Evolutionary conservation across 2,888 invertebrate genomes (phyloP), one percentile per base, ranked within the genome.

Genomic region (Trachelus stipa): DNA sequence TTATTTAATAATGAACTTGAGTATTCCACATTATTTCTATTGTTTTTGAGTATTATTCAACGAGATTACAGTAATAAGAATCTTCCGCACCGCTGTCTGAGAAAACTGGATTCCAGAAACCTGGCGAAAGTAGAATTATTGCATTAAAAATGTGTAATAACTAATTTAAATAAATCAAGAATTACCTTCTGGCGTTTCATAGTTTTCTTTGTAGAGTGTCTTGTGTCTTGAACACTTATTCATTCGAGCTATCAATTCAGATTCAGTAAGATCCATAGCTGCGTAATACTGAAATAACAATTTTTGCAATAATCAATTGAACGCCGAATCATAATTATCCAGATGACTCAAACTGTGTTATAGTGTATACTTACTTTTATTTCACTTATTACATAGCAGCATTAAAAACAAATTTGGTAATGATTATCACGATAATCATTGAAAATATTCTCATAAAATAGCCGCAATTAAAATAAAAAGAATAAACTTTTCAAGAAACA

Each of bases 201-300:
- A 80, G 68, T 87, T 82, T 73, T 90, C 90, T 78, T 90, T 88
- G 81, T 89, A 92, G 80, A 90, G 91, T 75, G 91, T 90, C 82
- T 92, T 87, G 84, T 93, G 93, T 79, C 91, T 91, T 1, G 93
- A 93, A 87, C 93, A 93, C 56, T 88, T 85, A 83, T 93, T 90
- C 86, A 91, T 91, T 73, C 89, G 87, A 77, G 89, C 87, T 82
- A 91, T 84, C 34, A 92, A 79, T 85, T 93, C 91, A 73, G 90
- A 86, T 2, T 91, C 88, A 4, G 91, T 82, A 56, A 92, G 84
- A 34, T 87, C 86, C 79, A 89, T 82, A n/a, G 84, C 83, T 79
- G 85, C 80, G 80, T 92, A 91, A 81, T 90, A 92, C 90, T 90
- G 82, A 75, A 86, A 85, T 56, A 56, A 56, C 23, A 56, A 56